Conservation (phyloP, 1,140 invertebrate species). For the Micrasema minimum region DNA sequence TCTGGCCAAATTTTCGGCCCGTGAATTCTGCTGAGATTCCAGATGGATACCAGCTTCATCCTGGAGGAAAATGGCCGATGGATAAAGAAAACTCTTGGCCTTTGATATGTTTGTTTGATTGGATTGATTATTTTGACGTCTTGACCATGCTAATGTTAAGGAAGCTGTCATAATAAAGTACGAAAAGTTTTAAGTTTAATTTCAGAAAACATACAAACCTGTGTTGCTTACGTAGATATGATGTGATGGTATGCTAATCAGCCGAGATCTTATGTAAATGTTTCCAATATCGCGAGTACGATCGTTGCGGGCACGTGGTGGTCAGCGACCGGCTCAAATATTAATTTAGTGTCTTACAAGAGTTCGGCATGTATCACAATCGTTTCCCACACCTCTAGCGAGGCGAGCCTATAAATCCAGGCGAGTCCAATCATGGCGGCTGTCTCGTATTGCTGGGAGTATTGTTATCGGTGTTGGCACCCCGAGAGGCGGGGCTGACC, state of each 20-base stretch:
- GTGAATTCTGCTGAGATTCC: conserved; percentile 18
- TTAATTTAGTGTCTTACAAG: conserved; percentile 38
- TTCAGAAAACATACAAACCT: too few species aligned
- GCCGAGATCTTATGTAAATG: too few species aligned
- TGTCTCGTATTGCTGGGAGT: conserved; percentile 42
- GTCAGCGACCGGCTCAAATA: conserved; percentile 17
- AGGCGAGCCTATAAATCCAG: conserved; percentile 33
- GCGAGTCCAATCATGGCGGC: conserved; percentile 32
- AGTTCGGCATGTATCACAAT: conserved; percentile 34
- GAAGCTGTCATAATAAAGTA: too few species aligned
- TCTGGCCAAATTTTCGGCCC: conserved; percentile 23
- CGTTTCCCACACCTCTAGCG: conserved; percentile 30
- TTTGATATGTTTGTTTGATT: too few species aligned
- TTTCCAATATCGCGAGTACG: background rate
- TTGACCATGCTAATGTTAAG: too few species aligned
- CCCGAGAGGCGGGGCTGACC: background rate
- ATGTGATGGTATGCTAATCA: too few species aligned
- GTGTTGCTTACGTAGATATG: too few species aligned
- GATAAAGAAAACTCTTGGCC: too few species aligned
- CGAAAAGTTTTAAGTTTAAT: too few species aligned
- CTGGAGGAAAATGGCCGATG: too few species aligned
- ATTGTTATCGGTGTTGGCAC: conserved; percentile 36
- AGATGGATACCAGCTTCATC: background rate
- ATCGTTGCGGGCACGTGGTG: conserved; percentile 8
- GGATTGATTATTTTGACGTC: too few species aligned